Conservation (phyloP, 2,888 invertebrate species). For the Onthophagus sagittarius region DNA sequence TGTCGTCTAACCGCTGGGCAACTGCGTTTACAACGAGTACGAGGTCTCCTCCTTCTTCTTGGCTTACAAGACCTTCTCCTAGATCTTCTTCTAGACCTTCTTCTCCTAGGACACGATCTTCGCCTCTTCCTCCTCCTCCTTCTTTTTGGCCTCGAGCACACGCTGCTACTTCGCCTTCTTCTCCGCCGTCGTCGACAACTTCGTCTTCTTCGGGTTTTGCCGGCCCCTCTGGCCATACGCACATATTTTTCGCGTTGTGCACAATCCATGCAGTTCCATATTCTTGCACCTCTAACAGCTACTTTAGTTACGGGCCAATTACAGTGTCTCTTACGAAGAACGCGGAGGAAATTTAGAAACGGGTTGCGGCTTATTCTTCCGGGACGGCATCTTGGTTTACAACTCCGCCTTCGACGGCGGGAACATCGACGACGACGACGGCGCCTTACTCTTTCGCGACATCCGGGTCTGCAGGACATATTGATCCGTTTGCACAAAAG, state of each 20-base stretch:
- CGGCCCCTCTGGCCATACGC: slow-evolving; percentile 28
- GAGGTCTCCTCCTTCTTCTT: slow-evolving; percentile 27
- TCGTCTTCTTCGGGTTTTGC: slow-evolving; percentile 2
- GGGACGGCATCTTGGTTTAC: background rate
- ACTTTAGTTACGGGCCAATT: slow-evolving; percentile 36
- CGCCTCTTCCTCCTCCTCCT: slow-evolving; percentile 40
- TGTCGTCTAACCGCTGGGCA: too few relatives aligned
- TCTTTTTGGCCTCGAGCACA: slow-evolving; percentile 40
- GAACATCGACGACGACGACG: too few relatives aligned
- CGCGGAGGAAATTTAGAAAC: slow-evolving; percentile 38
- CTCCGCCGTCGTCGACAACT: slow-evolving; percentile 12
- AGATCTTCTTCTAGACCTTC: slow-evolving; percentile 35
- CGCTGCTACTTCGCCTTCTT: slow-evolving; percentile 22
- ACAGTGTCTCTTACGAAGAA: slow-evolving; percentile 35
- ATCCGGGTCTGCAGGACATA: too few relatives aligned
- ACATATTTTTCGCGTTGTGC: slow-evolving; percentile 23
- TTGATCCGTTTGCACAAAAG: too few relatives aligned
- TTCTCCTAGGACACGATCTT: slow-evolving; percentile 34
- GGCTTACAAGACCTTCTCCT: slow-evolving; percentile 33
- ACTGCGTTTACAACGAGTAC: too few relatives aligned
- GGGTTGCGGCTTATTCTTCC: slow-evolving; percentile 32
- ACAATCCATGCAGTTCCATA: slow-evolving; percentile 34
- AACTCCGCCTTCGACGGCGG: too few relatives aligned
- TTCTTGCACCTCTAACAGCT: slow-evolving; percentile 39
- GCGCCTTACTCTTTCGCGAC: too few relatives aligned